These are phyloP conservation scores for Lacerta bilineata DNA, from an alignment of 2,797 vertebrate species.

Conservation along the genomic window DNA sequence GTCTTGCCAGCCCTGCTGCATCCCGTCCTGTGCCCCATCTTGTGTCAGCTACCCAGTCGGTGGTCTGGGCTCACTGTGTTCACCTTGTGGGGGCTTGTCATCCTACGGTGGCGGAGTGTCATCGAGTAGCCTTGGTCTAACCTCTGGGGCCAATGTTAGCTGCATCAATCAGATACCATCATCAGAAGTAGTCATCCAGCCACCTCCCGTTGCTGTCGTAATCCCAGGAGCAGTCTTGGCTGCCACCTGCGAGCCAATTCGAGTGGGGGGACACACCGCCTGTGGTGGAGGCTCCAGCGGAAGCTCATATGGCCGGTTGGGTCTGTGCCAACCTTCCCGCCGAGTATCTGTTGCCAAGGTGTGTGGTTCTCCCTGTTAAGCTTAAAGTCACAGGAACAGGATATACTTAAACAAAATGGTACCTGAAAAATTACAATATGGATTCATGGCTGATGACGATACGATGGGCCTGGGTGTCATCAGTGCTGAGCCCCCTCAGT, in stretches of 20 bases:
- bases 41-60: not conserved
- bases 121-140: not conserved
- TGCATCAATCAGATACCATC: not conserved
- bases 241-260: not conserved
- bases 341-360: too few relatives aligned
- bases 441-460: not conserved
- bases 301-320: too few relatives aligned
- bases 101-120: fast-evolving
- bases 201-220: fast-evolving
- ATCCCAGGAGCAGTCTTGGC: not conserved
- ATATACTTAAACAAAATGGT: not conserved
- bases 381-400: not conserved
- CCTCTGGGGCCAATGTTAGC: not conserved
- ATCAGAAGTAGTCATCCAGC: not conserved
- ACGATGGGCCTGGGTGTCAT: not conserved
- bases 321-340: too few relatives aligned
- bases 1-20: not conserved
- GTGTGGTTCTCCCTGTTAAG: too few relatives aligned
- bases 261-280: not conserved
- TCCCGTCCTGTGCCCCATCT: not conserved
- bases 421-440: not conserved
- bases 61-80: not conserved
- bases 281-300: not conserved
- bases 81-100: not conserved
- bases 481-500: not conserved